Percentiles rank a stretch among this genome's conserved stretches.
Evolutionary conservation across 2,797 vertebrate species (phyloP).

Genomic region (Parauchenoglanis punctatus): DNA sequence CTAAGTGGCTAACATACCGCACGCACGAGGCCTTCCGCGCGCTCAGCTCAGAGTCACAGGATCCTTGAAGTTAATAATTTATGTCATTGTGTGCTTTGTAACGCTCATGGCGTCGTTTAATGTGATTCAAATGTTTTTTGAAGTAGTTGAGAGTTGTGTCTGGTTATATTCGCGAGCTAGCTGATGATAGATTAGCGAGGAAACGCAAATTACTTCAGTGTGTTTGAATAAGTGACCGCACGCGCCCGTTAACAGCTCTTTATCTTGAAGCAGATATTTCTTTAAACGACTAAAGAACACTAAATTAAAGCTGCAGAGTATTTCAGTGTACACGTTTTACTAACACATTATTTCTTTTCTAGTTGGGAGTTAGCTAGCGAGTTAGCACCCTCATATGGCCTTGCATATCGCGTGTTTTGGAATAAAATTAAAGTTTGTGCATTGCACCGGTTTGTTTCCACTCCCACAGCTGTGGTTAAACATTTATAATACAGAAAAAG

Average conservation of each 20-base stretch:
- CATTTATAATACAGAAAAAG: neutral
- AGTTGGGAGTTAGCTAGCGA: neutral
- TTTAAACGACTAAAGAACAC: neutral
- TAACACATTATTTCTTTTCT: neutral
- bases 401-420: neutral
- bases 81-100: no score
- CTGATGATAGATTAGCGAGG: neutral
- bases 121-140: no score
- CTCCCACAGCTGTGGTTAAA: neutral
- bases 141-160: neutral
- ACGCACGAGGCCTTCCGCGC: slow-evolving; percentile 73
- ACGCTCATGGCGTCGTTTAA: neutral
- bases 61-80: neutral
- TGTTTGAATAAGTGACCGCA: neutral
- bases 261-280: neutral
- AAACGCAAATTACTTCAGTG: neutral
- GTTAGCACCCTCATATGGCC: neutral
- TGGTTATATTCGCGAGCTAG: neutral
- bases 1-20: slow-evolving; percentile 39
- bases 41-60: neutral
- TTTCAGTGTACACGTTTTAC: neutral
- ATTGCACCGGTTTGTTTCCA: neutral
- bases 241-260: neutral
- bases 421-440: neutral
- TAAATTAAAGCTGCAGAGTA: no score